phyloP scores from a whole-genome alignment of 30 jellyfish, hydroid and myxozoan genomes.

The Aurelia coerulea region DNA sequence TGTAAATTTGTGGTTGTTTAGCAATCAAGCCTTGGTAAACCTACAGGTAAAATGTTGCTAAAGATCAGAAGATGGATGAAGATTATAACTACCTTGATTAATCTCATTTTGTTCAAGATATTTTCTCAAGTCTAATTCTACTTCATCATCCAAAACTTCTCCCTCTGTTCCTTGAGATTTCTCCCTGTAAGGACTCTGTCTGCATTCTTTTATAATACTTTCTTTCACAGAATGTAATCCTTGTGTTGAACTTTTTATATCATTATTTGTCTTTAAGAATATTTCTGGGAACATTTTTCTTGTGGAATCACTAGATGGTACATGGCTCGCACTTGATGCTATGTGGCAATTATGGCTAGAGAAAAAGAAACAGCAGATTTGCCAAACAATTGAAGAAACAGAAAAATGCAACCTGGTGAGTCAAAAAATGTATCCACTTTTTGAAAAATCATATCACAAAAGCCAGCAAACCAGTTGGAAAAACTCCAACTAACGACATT shows the following conservation, averaged over 20 bases:
- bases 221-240: background rate
- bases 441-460: too few species aligned
- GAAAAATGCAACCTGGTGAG: too few species aligned
- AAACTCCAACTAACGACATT: too few species aligned
- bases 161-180: background rate
- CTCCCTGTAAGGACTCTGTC: background rate
- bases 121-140: background rate
- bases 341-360: background rate
- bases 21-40: background rate
- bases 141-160: background rate
- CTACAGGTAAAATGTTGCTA: too few species aligned
- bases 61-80: too few species aligned
- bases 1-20: background rate
- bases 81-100: background rate
- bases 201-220: background rate
- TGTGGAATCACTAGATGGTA: background rate
- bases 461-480: too few species aligned
- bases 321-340: background rate
- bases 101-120: background rate
- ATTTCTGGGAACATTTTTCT: background rate
- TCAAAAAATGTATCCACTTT: too few species aligned
- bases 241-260: background rate
- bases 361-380: background rate
- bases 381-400: too few species aligned
- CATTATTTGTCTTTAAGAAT: background rate